Evolutionary conservation across 2,113 vertebrate species (phyloP), one percentile per base, ranked within the genome.

Genomic region (Cephalopterus ornatus): DNA sequence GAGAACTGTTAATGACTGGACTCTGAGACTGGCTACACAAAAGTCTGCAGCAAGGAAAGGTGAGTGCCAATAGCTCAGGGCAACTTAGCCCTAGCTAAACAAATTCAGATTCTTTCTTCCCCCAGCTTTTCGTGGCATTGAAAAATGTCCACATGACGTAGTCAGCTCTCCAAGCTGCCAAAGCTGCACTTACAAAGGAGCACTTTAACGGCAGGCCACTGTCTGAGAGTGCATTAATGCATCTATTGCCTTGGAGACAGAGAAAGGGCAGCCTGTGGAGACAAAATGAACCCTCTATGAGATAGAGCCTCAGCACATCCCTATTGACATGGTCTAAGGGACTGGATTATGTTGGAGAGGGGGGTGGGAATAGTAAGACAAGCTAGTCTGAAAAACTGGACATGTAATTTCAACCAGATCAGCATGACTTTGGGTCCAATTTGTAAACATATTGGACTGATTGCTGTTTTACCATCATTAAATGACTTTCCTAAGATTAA

Each of bases 231-330:
- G 79, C 81, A 85, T 96, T 85, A 92, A 94, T 85, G 83, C 90
- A 92, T 55, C 74, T 56, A 85, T 88, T 95, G 89, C 92, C 80
- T 78, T 65, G 88, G 81, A 87, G 96, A 93, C 84, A 92, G 70
- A 94, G 85, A 73, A 70, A 86, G 59, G 75, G 87, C 73, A 86
- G 94, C 80, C 86, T 85, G 92, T 37, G 91, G 72, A 74, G 89
- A 39, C 71, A 84, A 68, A 92, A 95, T 73, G 77, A 93, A 19
- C 89, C 61, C 61, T 78, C 91, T 70, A 3, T 59, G 67, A 79
- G 95, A 79, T 0, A 53, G 21, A 92, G 77, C 73, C 66, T 59
- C 33, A 1, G 53, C 55, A 15, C 42, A 58, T 68, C 88, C 81
- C 67, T 58, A 33, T 47, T 95, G 73, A 84, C 53, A 35, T 11